Evolutionary conservation across 1,140 invertebrate genomes (phyloP).

Genomic region (Bombus pyrosoma): DNA sequence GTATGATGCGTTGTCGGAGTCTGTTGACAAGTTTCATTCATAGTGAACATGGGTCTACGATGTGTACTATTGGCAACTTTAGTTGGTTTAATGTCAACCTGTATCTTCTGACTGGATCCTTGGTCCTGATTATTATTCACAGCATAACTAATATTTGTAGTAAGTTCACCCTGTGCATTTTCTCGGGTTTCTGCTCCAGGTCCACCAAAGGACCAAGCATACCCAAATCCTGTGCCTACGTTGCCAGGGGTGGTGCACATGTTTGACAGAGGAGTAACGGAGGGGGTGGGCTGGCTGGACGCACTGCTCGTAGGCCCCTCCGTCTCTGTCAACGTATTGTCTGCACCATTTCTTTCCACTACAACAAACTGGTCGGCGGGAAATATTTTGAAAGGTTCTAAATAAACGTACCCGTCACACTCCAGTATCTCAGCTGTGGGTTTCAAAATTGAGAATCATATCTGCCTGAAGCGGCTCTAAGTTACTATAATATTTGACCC

Average conservation of each 20-base stretch:
- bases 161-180: slow-evolving; percentile 76
- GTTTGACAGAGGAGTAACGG: slow-evolving; percentile 77
- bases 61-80: slow-evolving; percentile 75
- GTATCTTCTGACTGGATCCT: slow-evolving; percentile 80
- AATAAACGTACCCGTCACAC: slow-evolving; percentile 80
- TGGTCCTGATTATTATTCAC: slow-evolving; percentile 82
- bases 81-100: slow-evolving; percentile 79
- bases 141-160: slow-evolving; percentile 79
- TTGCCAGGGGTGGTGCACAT: slow-evolving; percentile 82
- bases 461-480: slow-evolving; percentile 55
- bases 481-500: background rate
- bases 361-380: slow-evolving; percentile 81
- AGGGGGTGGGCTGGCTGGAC: slow-evolving; percentile 74
- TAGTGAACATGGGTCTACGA: slow-evolving; percentile 78
- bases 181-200: slow-evolving; percentile 78
- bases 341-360: slow-evolving; percentile 78
- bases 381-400: slow-evolving; percentile 81
- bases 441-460: slow-evolving; percentile 70
- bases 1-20: slow-evolving; percentile 79
- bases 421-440: slow-evolving; percentile 78
- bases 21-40: slow-evolving; percentile 80
- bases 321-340: slow-evolving; percentile 79
- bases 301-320: slow-evolving; percentile 72
- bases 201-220: slow-evolving; percentile 80
- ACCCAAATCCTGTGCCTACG: slow-evolving; percentile 80